These are phyloP conservation scores for Sarcophilus harrisii DNA, from an alignment of 2,797 vertebrate genomes.

Conservation along the genomic window DNA sequence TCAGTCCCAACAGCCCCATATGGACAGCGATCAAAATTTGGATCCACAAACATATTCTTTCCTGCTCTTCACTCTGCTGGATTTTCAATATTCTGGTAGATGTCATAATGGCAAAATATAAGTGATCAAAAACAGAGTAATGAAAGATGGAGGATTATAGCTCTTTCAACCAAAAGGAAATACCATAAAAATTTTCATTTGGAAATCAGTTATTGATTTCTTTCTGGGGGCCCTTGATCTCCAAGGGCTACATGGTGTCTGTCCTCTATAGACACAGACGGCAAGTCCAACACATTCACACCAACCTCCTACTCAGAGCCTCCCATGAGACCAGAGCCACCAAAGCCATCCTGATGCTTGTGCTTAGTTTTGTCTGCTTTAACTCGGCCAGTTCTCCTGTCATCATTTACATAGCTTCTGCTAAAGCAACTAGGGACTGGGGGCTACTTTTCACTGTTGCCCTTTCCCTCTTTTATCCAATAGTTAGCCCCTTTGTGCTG, in stretches of 20 bases:
- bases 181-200: background rate
- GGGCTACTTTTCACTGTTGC: background rate
- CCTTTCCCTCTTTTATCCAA: constrained; percentile 10
- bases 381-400: constrained; percentile 19
- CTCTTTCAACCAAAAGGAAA: background rate
- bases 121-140: background rate
- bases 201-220: background rate
- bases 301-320: background rate
- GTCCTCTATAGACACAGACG: constrained; percentile 26
- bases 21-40: background rate
- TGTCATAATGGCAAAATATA: background rate
- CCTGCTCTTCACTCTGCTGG: background rate
- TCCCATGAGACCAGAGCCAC: background rate
- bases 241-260: constrained; percentile 28
- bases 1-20: background rate
- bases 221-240: background rate
- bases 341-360: background rate
- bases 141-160: background rate
- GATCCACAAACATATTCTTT: background rate
- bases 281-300: background rate
- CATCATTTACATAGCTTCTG: background rate
- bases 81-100: constrained; percentile 16
- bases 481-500: constrained; percentile 16
- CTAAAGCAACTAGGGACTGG: background rate
- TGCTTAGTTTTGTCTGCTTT: constrained; percentile 1